phyloP scores from a whole-genome alignment of 2,113 vertebrate species.

The Oreochromis niloticus region DNA sequence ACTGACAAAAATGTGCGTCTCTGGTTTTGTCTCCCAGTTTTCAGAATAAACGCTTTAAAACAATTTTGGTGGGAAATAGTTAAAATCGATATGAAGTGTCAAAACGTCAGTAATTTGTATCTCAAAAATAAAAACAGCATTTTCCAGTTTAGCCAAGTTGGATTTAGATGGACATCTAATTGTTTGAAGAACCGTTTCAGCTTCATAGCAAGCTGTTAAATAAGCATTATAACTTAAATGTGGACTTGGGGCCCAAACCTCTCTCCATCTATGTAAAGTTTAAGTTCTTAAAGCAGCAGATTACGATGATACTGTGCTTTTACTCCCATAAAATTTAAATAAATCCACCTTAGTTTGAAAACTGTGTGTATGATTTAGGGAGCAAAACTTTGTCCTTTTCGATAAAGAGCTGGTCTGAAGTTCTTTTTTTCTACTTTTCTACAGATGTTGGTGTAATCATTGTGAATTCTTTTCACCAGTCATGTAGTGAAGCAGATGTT shows the following conservation, averaged over 20 bases:
- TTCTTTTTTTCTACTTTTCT: neutral
- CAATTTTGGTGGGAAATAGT: neutral
- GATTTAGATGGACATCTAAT: neutral
- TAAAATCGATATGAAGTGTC: neutral
- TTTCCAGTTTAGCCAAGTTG: neutral
- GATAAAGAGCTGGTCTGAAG: neutral
- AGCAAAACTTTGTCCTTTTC: neutral
- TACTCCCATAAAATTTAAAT: neutral
- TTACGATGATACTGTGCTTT: neutral
- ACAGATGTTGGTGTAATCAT: neutral
- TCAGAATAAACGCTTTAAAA: neutral
- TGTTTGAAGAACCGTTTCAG: neutral
- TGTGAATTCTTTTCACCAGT: neutral
- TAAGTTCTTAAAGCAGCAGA: neutral
- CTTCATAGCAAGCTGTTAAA: neutral
- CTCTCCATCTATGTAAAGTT: neutral
- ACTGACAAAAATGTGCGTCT: neutral
- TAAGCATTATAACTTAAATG: neutral
- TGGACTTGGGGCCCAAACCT: neutral
- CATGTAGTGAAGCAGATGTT: neutral
- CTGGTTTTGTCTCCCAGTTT: neutral
- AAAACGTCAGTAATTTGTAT: neutral
- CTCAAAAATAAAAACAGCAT: neutral
- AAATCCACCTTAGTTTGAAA: neutral
- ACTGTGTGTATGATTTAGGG: neutral